A percentile compares a stretch with the other conserved stretches of the same genome.
These are phyloP conservation scores for Drosophila testacea DNA, from an alignment of 2,888 invertebrate genomes.

Conservation along the genomic window DNA sequence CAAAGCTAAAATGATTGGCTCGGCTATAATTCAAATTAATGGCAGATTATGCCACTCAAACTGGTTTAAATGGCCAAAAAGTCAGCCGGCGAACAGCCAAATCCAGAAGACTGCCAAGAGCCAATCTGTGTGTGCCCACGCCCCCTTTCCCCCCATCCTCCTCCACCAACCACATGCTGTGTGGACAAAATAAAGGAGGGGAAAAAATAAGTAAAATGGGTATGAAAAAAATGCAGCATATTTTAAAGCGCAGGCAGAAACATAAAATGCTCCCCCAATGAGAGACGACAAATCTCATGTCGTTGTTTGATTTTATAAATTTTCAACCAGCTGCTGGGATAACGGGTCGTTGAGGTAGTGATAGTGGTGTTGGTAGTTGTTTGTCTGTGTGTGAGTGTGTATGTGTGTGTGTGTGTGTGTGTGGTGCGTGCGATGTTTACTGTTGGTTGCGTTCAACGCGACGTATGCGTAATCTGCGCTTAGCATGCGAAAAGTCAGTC, in stretches of 20 bases:
- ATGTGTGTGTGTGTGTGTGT: slow-evolving; percentile 5
- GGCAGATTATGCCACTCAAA: slow-evolving; percentile 78
- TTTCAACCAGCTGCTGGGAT: slow-evolving; percentile 21
- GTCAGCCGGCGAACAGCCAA: slow-evolving; percentile 50
- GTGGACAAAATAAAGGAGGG: slow-evolving; percentile 6
- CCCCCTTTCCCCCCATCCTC: background rate
- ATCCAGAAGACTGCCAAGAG: slow-evolving; percentile 58
- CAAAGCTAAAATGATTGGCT: slow-evolving; percentile 74
- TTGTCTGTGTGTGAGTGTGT: background rate
- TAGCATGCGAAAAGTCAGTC: slow-evolving; percentile 77
- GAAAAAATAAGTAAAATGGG: slow-evolving; percentile 22
- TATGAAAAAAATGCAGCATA: slow-evolving; percentile 37
- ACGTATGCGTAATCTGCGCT: slow-evolving; percentile 79
- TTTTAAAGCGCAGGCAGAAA: slow-evolving; percentile 29
- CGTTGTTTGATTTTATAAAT: slow-evolving; percentile 57
- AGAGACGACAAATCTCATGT: slow-evolving; percentile 41
- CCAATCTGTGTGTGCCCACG: slow-evolving; percentile 1
- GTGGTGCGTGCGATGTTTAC: slow-evolving; percentile 53
- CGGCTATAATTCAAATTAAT: slow-evolving; percentile 79
- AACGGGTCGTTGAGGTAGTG: slow-evolving; percentile 1
- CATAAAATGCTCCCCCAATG: slow-evolving; percentile 34
- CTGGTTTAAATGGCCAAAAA: slow-evolving; percentile 74
- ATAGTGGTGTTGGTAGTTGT: background rate
- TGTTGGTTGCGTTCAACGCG: slow-evolving; percentile 48
- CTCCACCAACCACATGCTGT: slow-evolving; percentile 16